Evolutionary conservation across 2,113 vertebrate genomes (phyloP).

Genomic region (Ptilonorhynchus violaceus): DNA sequence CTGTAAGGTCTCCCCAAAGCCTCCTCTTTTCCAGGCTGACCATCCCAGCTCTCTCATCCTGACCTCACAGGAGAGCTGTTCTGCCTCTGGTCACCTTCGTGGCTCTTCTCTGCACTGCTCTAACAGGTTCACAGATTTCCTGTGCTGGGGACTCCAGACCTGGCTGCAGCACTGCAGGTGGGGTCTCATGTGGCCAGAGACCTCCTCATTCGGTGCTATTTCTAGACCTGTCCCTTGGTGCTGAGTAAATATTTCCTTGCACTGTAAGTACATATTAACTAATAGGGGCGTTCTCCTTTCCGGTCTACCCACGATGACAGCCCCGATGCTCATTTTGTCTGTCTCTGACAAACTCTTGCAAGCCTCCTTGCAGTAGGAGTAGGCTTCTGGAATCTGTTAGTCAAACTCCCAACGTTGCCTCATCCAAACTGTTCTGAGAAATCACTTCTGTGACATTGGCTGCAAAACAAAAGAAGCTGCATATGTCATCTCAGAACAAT

Average conservation of each 20-base stretch:
- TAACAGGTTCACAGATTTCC: background rate
- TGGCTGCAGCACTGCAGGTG: background rate
- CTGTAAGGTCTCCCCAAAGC: background rate
- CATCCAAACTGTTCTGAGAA: background rate
- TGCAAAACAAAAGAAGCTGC: background rate
- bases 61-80: background rate
- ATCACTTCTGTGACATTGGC: background rate
- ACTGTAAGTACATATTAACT: background rate
- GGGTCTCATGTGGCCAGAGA: background rate
- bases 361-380: background rate
- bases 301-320: background rate
- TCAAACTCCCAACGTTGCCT: background rate
- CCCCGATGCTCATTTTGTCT: background rate
- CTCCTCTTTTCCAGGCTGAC: background rate
- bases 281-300: background rate
- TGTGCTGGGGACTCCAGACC: background rate
- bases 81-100: background rate
- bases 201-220: background rate
- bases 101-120: background rate
- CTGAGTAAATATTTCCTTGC: background rate
- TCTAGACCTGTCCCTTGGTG: background rate
- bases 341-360: background rate
- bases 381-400: conserved; percentile 9
- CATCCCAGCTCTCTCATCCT: background rate
- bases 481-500: background rate